Conservation (phyloP, 2,113 vertebrate genomes). For the Galeopterus variegatus region DNA sequence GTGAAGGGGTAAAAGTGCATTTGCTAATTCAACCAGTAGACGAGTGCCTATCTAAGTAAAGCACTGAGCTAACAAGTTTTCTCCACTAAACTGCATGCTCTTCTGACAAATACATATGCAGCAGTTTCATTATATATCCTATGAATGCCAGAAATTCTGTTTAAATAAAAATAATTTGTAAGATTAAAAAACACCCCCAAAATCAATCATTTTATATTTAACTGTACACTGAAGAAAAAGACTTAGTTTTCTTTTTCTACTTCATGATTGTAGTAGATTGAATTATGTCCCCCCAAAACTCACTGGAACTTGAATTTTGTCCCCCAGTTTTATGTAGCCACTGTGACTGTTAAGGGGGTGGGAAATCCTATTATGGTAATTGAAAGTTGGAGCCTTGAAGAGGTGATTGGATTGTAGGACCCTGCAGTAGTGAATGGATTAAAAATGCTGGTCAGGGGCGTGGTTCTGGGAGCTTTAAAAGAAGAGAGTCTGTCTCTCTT, state of each 20-base stretch:
- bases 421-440: too few species aligned
- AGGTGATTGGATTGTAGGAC: too few species aligned
- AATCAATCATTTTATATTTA: slow-evolving; percentile 46
- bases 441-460: too few species aligned
- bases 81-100: not conserved
- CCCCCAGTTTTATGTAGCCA: too few species aligned
- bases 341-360: too few species aligned
- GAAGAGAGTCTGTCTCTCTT: too few species aligned
- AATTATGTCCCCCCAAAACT: too few species aligned
- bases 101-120: not conserved
- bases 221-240: not conserved
- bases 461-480: too few species aligned
- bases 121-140: not conserved
- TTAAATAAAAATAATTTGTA: not conserved
- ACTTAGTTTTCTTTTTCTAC: slow-evolving; percentile 11
- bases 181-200: not conserved
- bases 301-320: too few species aligned
- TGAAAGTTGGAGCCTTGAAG: too few species aligned
- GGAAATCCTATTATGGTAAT: too few species aligned
- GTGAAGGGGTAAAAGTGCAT: not conserved
- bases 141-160: not conserved
- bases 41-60: not conserved
- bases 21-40: not conserved
- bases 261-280: not conserved
- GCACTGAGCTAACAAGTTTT: not conserved